phyloP scores from a whole-genome alignment of 2,113 vertebrate genomes.

The Siphamia tubifer region DNA sequence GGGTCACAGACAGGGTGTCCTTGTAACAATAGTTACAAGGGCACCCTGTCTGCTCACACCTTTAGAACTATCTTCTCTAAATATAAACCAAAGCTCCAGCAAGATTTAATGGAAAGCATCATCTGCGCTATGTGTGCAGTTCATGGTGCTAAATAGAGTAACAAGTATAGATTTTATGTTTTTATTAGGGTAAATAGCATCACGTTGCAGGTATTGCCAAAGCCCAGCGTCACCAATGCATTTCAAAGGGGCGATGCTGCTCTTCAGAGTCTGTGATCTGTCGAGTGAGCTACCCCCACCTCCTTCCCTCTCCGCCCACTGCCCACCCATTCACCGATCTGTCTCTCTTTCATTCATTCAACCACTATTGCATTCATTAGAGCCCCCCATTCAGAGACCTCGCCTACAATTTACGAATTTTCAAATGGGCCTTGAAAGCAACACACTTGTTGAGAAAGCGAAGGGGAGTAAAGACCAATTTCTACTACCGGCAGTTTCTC shows the following conservation, averaged over 20 bases:
- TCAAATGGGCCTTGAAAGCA: conserved; percentile 21
- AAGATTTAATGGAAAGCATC: neutral
- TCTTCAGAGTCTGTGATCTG: neutral
- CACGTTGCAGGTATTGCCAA: neutral
- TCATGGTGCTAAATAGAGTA: neutral
- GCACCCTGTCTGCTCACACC: neutral
- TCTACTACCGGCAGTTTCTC: neutral
- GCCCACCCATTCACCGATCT: conserved; percentile 25
- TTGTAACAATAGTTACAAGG: neutral
- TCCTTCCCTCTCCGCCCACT: neutral
- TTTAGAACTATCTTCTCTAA: neutral
- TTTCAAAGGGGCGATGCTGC: neutral
- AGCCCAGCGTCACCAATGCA: neutral
- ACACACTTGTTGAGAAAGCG: conserved; percentile 31
- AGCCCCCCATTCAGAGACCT: neutral
- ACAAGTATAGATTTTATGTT: neutral
- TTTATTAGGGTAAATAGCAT: neutral
- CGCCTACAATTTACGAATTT: neutral
- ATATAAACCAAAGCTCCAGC: neutral
- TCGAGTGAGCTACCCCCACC: neutral
- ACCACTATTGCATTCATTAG: neutral
- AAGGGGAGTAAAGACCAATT: conserved; percentile 9
- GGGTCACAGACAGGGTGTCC: too few relatives aligned
- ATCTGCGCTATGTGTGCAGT: neutral
- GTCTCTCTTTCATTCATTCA: conserved; percentile 13